phyloP scores from a whole-genome alignment of 2,888 invertebrate species.

The Rutpela maculata region DNA sequence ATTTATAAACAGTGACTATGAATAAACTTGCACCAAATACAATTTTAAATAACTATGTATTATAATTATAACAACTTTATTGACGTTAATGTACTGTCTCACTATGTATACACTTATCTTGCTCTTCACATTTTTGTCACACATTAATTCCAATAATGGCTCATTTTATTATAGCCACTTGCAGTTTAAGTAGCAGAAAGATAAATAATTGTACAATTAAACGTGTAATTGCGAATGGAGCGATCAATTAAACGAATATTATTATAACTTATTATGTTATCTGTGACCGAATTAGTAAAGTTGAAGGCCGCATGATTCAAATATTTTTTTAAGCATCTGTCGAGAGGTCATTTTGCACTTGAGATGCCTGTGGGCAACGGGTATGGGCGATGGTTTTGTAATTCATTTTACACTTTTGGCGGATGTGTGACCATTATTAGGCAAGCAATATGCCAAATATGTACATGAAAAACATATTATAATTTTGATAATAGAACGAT shows the following conservation, averaged over 20 bases:
- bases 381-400: constrained; percentile 1
- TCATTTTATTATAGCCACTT: background rate
- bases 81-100: background rate
- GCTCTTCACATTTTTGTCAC: background rate
- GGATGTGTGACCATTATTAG: background rate
- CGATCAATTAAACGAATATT: background rate
- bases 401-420: constrained; percentile 15
- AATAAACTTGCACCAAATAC: too few species aligned
- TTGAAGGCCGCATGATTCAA: background rate
- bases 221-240: background rate
- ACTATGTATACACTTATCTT: background rate
- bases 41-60: too few species aligned
- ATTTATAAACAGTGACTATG: too few species aligned
- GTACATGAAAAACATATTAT: background rate
- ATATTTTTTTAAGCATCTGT: constrained; percentile 1
- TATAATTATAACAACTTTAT: too few species aligned
- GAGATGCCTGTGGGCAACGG: background rate
- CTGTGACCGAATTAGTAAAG: constrained; percentile 10
- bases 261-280: background rate
- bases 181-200: background rate
- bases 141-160: background rate
- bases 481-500: background rate
- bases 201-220: background rate
- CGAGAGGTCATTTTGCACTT: constrained; percentile 4
- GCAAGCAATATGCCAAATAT: background rate